phyloP scores from a whole-genome alignment of 2,113 vertebrate species.

The Platysternon megacephalum region DNA sequence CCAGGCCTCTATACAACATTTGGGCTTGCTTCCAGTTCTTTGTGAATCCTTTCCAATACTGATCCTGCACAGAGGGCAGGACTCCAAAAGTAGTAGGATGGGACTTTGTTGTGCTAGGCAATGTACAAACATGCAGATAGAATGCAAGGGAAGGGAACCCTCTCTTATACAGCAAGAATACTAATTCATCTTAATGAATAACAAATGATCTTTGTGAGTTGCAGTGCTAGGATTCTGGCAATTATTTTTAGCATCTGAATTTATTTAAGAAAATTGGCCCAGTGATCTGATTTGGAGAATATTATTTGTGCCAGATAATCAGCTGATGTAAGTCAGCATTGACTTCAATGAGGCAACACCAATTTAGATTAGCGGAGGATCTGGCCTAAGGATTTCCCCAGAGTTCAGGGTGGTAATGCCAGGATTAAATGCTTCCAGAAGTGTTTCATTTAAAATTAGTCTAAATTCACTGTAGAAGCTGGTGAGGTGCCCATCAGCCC shows the following conservation, averaged over 20 bases:
- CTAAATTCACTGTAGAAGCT: not conserved
- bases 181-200: slow-evolving; percentile 46
- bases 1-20: no score
- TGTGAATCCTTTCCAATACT: not conserved
- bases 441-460: not conserved
- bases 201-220: slow-evolving; percentile 54
- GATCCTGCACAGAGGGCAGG: not conserved
- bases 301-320: not conserved
- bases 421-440: not conserved
- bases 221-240: slow-evolving; percentile 26
- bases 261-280: slow-evolving; percentile 25
- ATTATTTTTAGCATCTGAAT: slow-evolving; percentile 26
- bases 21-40: not conserved
- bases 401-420: not conserved
- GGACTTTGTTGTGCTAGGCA: not conserved
- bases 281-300: not conserved
- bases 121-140: slow-evolving; percentile 38
- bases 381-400: not conserved
- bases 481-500: not conserved
- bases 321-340: not conserved
- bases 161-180: slow-evolving; percentile 38
- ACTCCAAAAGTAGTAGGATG: not conserved
- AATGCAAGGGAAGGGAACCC: no score
- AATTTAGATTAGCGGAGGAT: not conserved
- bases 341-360: not conserved